Percentiles rank a stretch among this genome's conserved stretches.
phyloP scores from a whole-genome alignment of 2,113 vertebrate species.

The Pimephales promelas region DNA sequence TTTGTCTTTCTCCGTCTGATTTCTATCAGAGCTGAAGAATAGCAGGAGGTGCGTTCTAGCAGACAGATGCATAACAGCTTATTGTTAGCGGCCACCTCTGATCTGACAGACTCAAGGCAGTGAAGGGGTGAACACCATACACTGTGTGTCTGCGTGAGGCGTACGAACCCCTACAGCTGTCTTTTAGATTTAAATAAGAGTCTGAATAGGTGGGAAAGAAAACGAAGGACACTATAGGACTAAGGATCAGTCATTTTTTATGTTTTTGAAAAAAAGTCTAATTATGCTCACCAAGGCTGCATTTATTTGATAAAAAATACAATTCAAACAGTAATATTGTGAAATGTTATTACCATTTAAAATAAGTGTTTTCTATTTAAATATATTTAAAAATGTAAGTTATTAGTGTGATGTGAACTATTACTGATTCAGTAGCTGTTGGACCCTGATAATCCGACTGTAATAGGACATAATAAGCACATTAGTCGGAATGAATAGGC shows the following conservation, averaged over 20 bases:
- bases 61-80: constrained; percentile 70
- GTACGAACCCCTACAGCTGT: constrained; percentile 29
- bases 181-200: constrained; percentile 27
- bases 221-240: background rate
- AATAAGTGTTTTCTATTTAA: background rate
- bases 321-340: background rate
- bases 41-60: constrained; percentile 47
- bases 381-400: background rate
- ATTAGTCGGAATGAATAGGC: too few species aligned
- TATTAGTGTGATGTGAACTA: background rate
- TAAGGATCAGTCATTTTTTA: background rate
- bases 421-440: background rate
- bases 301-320: background rate
- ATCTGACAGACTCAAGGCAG: constrained; percentile 58
- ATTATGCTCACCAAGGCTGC: background rate
- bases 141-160: background rate
- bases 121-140: constrained; percentile 30
- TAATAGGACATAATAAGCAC: too few species aligned
- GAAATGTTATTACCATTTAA: background rate
- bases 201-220: background rate
- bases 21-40: constrained; percentile 51
- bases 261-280: background rate
- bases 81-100: constrained; percentile 66
- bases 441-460: too few species aligned
- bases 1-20: constrained; percentile 25